Evolutionary conservation across 2,797 vertebrate species (phyloP).

Genomic region (Sarcophilus harrisii): DNA sequence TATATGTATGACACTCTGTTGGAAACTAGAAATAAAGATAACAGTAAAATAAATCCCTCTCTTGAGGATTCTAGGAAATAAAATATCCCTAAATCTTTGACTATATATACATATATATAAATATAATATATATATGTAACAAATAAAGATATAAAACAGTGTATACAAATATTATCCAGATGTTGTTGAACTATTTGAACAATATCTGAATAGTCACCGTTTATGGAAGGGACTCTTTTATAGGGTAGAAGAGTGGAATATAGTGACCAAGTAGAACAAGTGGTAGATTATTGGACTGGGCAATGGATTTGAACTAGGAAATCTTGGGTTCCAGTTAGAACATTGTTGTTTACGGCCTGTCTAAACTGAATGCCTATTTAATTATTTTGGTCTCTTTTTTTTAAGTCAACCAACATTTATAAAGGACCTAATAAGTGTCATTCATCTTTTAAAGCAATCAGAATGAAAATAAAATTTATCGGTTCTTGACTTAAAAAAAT

Average conservation of each 20-base stretch:
- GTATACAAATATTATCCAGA: background rate
- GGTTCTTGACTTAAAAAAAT: too few relatives aligned
- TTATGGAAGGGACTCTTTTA: background rate
- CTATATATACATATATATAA: background rate
- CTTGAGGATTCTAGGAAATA: background rate
- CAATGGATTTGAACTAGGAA: background rate
- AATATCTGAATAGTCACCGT: background rate
- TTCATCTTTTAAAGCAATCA: background rate
- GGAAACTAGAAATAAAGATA: background rate
- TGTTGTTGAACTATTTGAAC: constrained; percentile 30
- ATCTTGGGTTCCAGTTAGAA: background rate
- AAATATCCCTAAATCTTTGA: constrained; percentile 5
- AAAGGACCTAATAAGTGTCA: background rate
- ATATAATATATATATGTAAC: background rate
- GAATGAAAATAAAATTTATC: background rate
- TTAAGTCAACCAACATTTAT: background rate
- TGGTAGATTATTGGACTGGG: background rate
- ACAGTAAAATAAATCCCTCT: background rate
- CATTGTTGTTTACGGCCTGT: background rate
- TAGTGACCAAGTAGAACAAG: background rate
- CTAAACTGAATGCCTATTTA: background rate
- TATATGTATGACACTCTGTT: background rate
- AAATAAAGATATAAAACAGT: constrained; percentile 1
- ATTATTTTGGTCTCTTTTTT: background rate
- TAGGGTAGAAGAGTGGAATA: fast-evolving